Percentiles rank a stretch among this genome's conserved stretches.
phyloP scores from a whole-genome alignment of 2,797 vertebrate species.

The Sebastes aleutianus region DNA sequence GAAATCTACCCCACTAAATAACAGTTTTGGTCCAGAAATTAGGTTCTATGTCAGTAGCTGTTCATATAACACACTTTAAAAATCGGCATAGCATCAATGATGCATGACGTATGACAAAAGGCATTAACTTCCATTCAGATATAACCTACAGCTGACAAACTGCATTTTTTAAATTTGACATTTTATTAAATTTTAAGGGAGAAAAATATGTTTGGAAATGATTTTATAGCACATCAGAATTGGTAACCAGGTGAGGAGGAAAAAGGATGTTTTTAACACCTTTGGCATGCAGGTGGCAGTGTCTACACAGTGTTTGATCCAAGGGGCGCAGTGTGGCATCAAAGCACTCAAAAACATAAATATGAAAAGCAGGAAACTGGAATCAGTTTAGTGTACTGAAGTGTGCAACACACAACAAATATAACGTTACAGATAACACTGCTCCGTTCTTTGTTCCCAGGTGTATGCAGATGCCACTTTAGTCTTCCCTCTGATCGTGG shows the following conservation, averaged over 20 bases:
- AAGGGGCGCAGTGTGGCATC: not conserved
- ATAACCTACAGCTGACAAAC: not conserved
- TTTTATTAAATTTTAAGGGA: not conserved
- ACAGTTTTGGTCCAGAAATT: not conserved
- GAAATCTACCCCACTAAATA: too few relatives aligned
- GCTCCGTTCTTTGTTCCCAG: conserved; percentile 67
- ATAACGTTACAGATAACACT: not conserved
- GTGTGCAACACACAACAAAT: not conserved
- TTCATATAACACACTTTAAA: not conserved
- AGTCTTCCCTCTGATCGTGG: conserved; percentile 92
- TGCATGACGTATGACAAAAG: not conserved
- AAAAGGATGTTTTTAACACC: not conserved
- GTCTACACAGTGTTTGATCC: conserved; percentile 7
- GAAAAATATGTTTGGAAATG: not conserved
- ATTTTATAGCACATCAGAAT: not conserved
- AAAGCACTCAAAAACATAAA: not conserved
- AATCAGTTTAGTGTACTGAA: too few relatives aligned
- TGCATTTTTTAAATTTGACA: not conserved
- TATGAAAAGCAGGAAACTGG: not conserved
- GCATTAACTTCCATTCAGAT: not conserved
- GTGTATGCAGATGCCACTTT: conserved; percentile 91
- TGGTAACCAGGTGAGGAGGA: not conserved
- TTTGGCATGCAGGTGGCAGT: conserved; percentile 41
- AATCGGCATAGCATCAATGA: not conserved
- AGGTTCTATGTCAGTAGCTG: not conserved